Base-by-base conservation (phyloP, 2,113 vertebrate species). In the Apodemus sylvaticus region DNA sequence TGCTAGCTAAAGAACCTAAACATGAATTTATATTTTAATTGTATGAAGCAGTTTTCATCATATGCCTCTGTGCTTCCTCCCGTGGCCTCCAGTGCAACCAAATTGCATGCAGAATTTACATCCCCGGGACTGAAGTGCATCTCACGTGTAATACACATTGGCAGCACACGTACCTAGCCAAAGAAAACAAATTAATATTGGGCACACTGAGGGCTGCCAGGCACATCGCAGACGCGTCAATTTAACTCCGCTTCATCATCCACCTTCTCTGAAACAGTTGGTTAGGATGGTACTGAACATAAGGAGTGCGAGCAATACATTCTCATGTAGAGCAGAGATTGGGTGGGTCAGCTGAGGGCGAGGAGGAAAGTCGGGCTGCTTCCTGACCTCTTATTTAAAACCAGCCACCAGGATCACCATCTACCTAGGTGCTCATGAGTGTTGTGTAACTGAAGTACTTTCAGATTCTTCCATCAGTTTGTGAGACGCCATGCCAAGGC, bases 141-240 rank as follows among this genome's bases (percentile, higher is more conserved):
- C 96, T 98, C 98, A 96, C 96, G 96, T 95, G 93, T 98, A 98
- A 98, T 98, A 93, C 89, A 94, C 97, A 97, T 97, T 98, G 98
- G 98, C 98, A 98, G 97, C 97, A 97, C 97, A 97, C 97, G 98
- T 98, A 98, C 97, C 98, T 98, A 98, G 98, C 98, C 98, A 98
- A 98, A 98, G 98, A 98, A 98, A 98, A 98, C 98, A 99, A 99
- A 98, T 98, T 98, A 98, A 98, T 98, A 98, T 98, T 97, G 96
- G 98, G 98, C 98, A 98, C 97, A 97, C 98, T 97, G 98, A 98
- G 97, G 98, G 97, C 98, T 98, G 98, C 98, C 98, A 98, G 98
- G 98, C 98, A 97, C 98, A 98, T 98, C 98, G 98, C 98, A 98
- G 97, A 98, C 95, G 76, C 98, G 98, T 98, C 98, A 97, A 97